Evolutionary conservation across 2,113 vertebrate species (phyloP).

Genomic region (Bubo blakistoni): DNA sequence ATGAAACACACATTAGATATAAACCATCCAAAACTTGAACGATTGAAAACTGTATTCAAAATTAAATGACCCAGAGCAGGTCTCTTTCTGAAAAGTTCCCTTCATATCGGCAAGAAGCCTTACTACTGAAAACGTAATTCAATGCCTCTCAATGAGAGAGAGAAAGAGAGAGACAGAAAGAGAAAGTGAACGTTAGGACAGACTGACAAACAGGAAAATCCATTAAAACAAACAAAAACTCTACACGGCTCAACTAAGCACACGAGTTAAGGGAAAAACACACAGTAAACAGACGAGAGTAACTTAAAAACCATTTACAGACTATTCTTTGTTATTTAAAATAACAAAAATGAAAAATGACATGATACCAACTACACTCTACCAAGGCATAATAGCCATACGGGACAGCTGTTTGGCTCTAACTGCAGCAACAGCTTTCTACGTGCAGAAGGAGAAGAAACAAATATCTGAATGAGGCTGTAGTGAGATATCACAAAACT

Average conservation of each 20-base stretch:
- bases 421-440: conserved; percentile 37
- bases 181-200: conserved; percentile 37
- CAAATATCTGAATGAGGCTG: not conserved
- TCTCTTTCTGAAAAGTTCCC: conserved; percentile 84
- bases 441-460: conserved; percentile 26
- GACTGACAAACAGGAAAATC: conserved; percentile 50
- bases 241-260: conserved; percentile 61
- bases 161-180: conserved; percentile 60
- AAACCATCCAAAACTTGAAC: conserved; percentile 86
- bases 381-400: conserved; percentile 30
- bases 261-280: conserved; percentile 24
- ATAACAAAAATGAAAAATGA: conserved; percentile 50
- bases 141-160: conserved; percentile 79
- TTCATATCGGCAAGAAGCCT: conserved; percentile 85
- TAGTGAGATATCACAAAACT: conserved; percentile 38
- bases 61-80: conserved; percentile 82
- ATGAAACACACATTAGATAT: conserved; percentile 87
- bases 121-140: conserved; percentile 84
- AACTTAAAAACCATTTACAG: conserved; percentile 63
- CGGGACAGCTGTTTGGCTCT: conserved; percentile 4
- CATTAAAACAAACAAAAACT: conserved; percentile 57
- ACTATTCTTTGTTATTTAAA: conserved; percentile 61
- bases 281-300: conserved; percentile 42
- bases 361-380: conserved; percentile 35
- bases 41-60: conserved; percentile 85